phyloP scores from a whole-genome alignment of 2,797 vertebrate genomes.

The Tamandua tetradactyla region DNA sequence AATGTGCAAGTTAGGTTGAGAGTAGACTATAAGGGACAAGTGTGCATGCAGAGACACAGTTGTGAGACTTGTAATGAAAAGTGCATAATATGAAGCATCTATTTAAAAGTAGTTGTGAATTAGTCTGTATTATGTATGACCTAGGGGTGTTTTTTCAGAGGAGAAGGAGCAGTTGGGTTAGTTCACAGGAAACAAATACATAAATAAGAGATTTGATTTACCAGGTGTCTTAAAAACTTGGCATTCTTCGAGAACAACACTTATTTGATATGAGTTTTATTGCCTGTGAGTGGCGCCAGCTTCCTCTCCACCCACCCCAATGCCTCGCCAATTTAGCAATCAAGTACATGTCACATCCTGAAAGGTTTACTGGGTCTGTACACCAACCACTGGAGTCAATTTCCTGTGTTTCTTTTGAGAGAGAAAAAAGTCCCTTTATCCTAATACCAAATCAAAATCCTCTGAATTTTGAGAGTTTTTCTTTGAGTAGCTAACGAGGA shows the following conservation, averaged over 20 bases:
- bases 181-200: neutral
- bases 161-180: neutral
- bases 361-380: neutral
- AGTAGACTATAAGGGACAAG: neutral
- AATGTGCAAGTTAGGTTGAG: neutral
- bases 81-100: neutral
- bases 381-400: neutral
- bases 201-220: constrained; percentile 19
- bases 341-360: neutral
- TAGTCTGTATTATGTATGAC: neutral
- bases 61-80: neutral
- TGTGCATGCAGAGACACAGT: neutral
- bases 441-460: neutral
- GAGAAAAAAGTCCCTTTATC: constrained; percentile 2
- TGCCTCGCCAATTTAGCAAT: neutral
- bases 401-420: neutral
- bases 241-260: neutral
- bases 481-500: constrained; percentile 53
- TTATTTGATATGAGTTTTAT: neutral
- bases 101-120: neutral
- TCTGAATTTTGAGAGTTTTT: constrained; percentile 42
- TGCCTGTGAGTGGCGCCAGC: neutral
- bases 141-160: neutral
- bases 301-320: neutral
- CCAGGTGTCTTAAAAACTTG: neutral